These are phyloP conservation scores for Zeugodacus cucurbitae DNA, from an alignment of 1,140 invertebrate species.

Conservation along the genomic window DNA sequence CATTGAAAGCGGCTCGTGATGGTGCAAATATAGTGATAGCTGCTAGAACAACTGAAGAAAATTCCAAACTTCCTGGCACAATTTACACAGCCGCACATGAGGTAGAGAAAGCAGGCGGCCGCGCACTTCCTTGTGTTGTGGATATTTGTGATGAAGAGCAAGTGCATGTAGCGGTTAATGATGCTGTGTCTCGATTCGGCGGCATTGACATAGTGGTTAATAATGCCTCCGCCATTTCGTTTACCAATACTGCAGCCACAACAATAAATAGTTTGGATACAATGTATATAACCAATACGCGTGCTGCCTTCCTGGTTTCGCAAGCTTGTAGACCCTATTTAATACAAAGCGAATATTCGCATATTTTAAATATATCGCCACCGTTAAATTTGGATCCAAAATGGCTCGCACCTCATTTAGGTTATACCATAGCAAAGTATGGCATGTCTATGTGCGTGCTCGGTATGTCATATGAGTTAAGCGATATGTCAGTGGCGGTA, in stretches of 20 bases:
- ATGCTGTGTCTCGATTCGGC: conserved; percentile 92
- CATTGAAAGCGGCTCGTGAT: conserved; percentile 92
- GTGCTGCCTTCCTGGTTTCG: conserved; percentile 94
- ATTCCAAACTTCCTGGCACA: conserved; percentile 97
- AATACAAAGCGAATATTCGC: conserved; percentile 88
- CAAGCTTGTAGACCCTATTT: conserved; percentile 93
- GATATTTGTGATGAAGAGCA: conserved; percentile 91
- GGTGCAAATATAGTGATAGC: conserved; percentile 95
- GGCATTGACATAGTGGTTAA: conserved; percentile 96
- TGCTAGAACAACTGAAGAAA: conserved; percentile 93
- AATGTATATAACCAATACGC: conserved; percentile 91
- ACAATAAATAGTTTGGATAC: conserved; percentile 97
- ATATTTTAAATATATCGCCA: conserved; percentile 96
- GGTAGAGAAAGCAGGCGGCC: conserved; percentile 83
- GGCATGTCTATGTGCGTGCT: conserved; percentile 99
- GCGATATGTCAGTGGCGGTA: conserved; percentile 85
- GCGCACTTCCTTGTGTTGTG: conserved; percentile 91
- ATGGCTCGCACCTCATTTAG: conserved; percentile 95
- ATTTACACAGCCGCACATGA: conserved; percentile 97
- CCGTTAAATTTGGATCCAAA: conserved; percentile 89
- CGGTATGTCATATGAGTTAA: conserved; percentile 95
- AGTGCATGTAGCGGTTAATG: conserved; percentile 80
- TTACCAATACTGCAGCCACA: conserved; percentile 86
- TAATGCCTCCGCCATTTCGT: conserved; percentile 97
- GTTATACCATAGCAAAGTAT: conserved; percentile 98